Conservation (phyloP, 2,797 vertebrate genomes). For the Scarus forsteni region DNA sequence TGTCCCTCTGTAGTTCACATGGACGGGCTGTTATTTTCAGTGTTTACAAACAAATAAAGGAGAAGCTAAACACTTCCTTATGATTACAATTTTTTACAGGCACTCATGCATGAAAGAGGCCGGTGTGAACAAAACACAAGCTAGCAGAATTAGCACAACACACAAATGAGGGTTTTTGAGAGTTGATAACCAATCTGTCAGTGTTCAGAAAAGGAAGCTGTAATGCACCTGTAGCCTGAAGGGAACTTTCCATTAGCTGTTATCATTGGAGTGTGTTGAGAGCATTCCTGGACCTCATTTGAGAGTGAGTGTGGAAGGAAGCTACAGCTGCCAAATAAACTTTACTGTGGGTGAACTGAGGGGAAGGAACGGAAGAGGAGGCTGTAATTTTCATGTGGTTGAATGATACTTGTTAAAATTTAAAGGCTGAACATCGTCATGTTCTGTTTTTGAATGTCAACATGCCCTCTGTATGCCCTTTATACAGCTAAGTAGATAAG, state of each 20-base stretch:
- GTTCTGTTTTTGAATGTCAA: background rate
- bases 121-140: constrained; percentile 35
- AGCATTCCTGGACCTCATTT: constrained; percentile 29
- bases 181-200: constrained; percentile 14
- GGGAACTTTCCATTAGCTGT: background rate
- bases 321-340: constrained; percentile 17
- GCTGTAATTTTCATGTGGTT: background rate
- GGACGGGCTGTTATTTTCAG: background rate
- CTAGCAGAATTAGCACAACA: constrained; percentile 1
- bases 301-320: constrained; percentile 9
- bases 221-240: constrained; percentile 3
- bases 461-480: background rate
- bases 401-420: background rate
- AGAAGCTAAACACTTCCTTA: background rate
- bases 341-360: constrained; percentile 8
- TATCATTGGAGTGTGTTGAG: constrained; percentile 30
- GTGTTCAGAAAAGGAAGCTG: constrained; percentile 11
- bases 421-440: background rate
- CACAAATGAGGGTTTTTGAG: constrained; percentile 15
- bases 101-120: background rate
- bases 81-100: constrained; percentile 26
- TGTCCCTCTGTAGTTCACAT: background rate
- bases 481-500: background rate
- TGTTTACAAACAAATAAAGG: constrained; percentile 1
- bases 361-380: constrained; percentile 1